Percentiles rank a stretch among this genome's conserved stretches.
These are phyloP conservation scores for Cercocebus atys DNA, from an alignment of 2,113 vertebrate genomes.

Conservation along the genomic window DNA sequence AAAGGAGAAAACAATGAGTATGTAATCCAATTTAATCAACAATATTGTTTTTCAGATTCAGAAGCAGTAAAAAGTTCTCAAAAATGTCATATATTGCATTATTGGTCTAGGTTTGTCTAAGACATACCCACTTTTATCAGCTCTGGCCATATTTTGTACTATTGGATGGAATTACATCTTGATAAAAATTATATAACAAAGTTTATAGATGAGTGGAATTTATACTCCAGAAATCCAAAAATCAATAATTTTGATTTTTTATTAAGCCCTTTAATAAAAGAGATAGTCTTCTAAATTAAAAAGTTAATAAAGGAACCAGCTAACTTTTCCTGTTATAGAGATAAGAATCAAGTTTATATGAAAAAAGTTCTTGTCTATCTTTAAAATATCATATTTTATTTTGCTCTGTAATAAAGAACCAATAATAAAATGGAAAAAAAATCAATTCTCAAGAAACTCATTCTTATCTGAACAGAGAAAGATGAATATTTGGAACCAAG, in stretches of 20 bases:
- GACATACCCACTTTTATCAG: not conserved
- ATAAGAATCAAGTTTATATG: slow-evolving; percentile 37
- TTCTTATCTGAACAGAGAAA: slow-evolving; percentile 10
- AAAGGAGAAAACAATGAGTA: slow-evolving; percentile 21
- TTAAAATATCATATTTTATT: not conserved
- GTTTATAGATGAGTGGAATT: not conserved
- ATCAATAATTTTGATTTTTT: slow-evolving; percentile 50
- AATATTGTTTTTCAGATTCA: slow-evolving; percentile 25
- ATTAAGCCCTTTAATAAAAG: slow-evolving; percentile 64
- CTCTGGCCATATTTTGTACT: not conserved
- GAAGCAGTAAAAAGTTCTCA: not conserved
- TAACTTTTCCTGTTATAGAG: not conserved
- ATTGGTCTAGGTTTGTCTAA: not conserved
- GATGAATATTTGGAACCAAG: not conserved
- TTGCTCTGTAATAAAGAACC: slow-evolving; percentile 22
- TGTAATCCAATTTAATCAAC: not conserved
- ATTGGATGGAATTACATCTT: slow-evolving; percentile 48
- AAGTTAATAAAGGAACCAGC: slow-evolving; percentile 62
- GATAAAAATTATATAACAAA: slow-evolving; percentile 45
- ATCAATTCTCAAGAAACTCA: not conserved
- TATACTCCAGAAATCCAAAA: slow-evolving; percentile 11
- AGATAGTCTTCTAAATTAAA: slow-evolving; percentile 60
- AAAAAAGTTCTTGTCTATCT: slow-evolving; percentile 16
- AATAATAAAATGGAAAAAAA: not conserved
- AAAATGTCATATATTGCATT: not conserved